Evolutionary conservation across 2,888 invertebrate genomes (phyloP), one percentile per base, ranked within the genome.

Genomic region (Venusia cambrica): DNA sequence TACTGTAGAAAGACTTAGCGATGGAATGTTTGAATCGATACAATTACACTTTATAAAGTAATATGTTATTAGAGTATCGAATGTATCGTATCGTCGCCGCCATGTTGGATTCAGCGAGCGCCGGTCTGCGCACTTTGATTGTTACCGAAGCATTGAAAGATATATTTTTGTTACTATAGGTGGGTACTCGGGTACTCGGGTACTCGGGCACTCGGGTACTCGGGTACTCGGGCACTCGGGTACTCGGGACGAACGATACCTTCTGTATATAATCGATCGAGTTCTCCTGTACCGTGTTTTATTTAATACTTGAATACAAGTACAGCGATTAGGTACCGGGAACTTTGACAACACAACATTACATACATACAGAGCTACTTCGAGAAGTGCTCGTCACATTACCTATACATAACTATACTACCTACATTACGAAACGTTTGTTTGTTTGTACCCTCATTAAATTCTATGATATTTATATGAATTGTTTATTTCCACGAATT

Each of bases 371-470:
- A n/a, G n/a, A 72, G 83, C 77, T 77, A 76, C 71, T 76, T 69
- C 57, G 68, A 73, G 53, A 69, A 80, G 73, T 83, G 84, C 84
- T 85, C 85, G 75, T 81, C 83, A 84, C 81, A 84, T 84, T 77
- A 73, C n/a, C n/a, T n/a, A n/a, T n/a, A n/a, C n/a, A 73, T 79
- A 77, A 84, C 74, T 83, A 80, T 83, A 79, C 74, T 84, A n/a
- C 77, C 81, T 74, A 74, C 78, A 80, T 81, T 83, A 83, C 80
- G 81, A 81, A 80, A 76, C 80, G 80, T 85, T 87, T 87, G 84
- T 85, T 87, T 87, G 84, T 87, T 85, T 84, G 81, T 85, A 87
- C 80, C 80, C 74, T 83, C 80, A 85, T 83, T 84, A 85, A 87
- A 87, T 84, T 83, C 77, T 85, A 84, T 84, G 73, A 83, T 77